phyloP scores from a whole-genome alignment of 1,140 invertebrate species.

The Tetraneura akinire region DNA sequence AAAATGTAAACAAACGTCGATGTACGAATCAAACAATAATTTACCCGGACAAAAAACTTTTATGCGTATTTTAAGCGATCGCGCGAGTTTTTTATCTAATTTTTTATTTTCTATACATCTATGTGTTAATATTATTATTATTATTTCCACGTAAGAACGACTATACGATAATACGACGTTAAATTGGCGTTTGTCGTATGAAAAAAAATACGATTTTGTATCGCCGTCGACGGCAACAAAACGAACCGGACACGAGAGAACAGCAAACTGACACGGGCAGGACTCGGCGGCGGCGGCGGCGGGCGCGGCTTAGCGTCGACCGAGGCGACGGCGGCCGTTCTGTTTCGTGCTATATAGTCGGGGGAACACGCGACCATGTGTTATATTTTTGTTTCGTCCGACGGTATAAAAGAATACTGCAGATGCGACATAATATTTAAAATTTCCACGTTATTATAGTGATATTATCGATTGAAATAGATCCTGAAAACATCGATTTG shows the following conservation, averaged over 20 bases:
- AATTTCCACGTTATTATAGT: background rate
- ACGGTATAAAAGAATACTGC: background rate
- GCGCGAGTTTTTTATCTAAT: too few relatives aligned
- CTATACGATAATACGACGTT: too few relatives aligned
- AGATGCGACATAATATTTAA: background rate
- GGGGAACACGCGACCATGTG: constrained; percentile 11
- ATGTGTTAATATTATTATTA: too few relatives aligned
- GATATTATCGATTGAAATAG: background rate
- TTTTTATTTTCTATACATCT: too few relatives aligned
- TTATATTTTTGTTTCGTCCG: background rate
- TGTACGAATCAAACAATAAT: too few relatives aligned
- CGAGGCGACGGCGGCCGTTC: background rate
- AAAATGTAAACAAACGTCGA: too few relatives aligned
- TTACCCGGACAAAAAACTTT: too few relatives aligned
- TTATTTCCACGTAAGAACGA: too few relatives aligned
- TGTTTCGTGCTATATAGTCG: too few relatives aligned
- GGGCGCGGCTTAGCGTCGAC: constrained; percentile 15
- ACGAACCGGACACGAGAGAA: constrained; percentile 35
- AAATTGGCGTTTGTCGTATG: background rate
- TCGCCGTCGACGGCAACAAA: background rate
- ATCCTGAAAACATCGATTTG: too few relatives aligned
- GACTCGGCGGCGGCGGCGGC: background rate
- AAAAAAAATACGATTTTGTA: too few relatives aligned
- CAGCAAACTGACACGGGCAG: constrained; percentile 1
- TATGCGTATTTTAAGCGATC: too few relatives aligned